Base-by-base conservation (phyloP, 2,888 invertebrate species). In the Brenthis hecate region DNA sequence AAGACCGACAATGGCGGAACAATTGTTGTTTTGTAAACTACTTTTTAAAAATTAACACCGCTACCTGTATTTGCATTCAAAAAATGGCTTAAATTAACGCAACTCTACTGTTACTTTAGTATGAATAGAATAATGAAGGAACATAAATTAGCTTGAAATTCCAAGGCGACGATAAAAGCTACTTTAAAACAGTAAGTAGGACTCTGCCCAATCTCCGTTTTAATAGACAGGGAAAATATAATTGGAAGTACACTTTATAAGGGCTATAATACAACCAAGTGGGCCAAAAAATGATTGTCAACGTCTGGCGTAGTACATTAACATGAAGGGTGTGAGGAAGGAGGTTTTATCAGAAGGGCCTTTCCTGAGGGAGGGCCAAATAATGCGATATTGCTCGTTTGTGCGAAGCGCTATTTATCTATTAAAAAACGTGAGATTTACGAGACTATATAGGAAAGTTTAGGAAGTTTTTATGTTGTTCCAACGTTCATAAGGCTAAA, bases 321-420 rank as follows among this genome's bases (percentile, higher is more conserved):
- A 89, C 89, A 91, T 92, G 89, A 87, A 87, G 90, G 88, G 91
- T 91, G 91, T 89, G 91, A 89, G 92, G 89, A 82, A 87, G 91
- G 90, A 86, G 91, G 89, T 82, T 90, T 91, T 92, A 92, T 92
- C 92, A 91, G 87, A 85, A 91, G 91, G 90, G 90, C 91, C 92
- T 89, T 92, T 92, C 91, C 91, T 90, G 89, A 88, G 91, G 91
- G 92, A 89, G 92, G 88, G 83, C 90, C 91, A 89, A 91, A 92
- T 92, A 92, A 92, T 92, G 91, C 85, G 91, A 92, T 92, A 92
- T 92, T 92, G 91, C 92, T 92, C 92, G 92, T 92, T 92, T 92
- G 90, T 88, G 91, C 89, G 87, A 89, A 89, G 89, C 85, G 89
- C 92, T 92, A 92, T 92, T 92, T 92, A 92, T 92, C 92, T 92